These are phyloP conservation scores for Anas platyrhynchos DNA, from an alignment of 2,113 vertebrate species.

Conservation along the genomic window DNA sequence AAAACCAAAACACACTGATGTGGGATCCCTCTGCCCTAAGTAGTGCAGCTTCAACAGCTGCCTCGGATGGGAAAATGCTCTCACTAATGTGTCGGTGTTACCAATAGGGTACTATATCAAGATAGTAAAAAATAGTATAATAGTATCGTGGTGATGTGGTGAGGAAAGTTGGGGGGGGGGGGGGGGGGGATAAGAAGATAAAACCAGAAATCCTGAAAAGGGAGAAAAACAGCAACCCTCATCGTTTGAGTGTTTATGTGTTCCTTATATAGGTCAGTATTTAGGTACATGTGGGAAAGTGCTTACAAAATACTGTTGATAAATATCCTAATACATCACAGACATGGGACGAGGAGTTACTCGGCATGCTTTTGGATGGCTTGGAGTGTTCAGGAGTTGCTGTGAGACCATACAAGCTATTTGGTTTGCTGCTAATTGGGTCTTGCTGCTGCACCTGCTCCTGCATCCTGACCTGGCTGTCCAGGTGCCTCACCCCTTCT, in stretches of 20 bases:
- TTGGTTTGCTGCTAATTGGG: neutral
- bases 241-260: neutral
- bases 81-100: neutral
- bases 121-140: neutral
- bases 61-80: neutral
- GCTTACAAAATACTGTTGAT: neutral
- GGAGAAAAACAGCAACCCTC: neutral
- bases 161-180: neutral
- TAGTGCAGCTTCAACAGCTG: neutral
- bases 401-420: neutral
- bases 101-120: neutral
- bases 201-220: neutral
- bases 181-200: neutral
- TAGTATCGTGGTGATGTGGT: neutral
- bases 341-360: rapidly evolving
- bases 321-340: neutral
- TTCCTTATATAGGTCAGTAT: neutral
- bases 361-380: neutral
- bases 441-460: neutral
- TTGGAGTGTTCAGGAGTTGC: neutral
- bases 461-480: too few relatives aligned
- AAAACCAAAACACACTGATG: neutral
- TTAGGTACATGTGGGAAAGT: neutral
- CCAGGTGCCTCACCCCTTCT: too few relatives aligned
- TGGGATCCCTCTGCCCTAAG: neutral